Conservation (phyloP, 2,113 vertebrate species). For the Lathamus discolor region DNA sequence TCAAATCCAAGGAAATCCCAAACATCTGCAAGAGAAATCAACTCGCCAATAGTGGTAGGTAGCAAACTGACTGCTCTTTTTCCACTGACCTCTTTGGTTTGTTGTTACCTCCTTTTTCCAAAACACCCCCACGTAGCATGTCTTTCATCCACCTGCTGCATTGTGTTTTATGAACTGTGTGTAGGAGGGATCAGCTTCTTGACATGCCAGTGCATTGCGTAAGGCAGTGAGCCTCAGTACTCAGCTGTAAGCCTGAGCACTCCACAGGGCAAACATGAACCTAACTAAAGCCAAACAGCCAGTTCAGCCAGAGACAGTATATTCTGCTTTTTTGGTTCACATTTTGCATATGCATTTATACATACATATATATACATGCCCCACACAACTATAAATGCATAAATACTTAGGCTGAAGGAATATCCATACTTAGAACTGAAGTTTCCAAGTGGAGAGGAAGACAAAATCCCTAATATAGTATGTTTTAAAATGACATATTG, state of each 20-base stretch:
- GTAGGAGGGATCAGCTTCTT: not conserved
- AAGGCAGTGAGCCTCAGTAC: not conserved
- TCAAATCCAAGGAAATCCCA: not conserved
- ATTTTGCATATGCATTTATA: not conserved
- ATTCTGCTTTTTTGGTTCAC: not conserved
- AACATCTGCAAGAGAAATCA: not conserved
- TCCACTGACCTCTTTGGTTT: slow-evolving; percentile 11
- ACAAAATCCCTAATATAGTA: not conserved
- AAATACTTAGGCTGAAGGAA: not conserved
- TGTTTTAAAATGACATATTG: not conserved
- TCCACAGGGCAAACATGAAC: not conserved
- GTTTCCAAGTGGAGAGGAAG: not conserved
- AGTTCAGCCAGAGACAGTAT: not conserved
- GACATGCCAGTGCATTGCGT: not conserved
- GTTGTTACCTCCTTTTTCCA: slow-evolving; percentile 40
- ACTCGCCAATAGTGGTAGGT: not conserved
- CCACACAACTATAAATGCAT: not conserved
- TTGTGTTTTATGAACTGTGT: not conserved
- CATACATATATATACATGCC: not conserved
- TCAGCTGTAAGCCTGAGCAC: not conserved
- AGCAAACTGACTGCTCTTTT: not conserved
- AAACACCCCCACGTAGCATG: not conserved
- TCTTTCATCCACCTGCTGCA: slow-evolving; percentile 34
- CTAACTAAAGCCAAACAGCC: not conserved
- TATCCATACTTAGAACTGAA: not conserved